phyloP scores from a whole-genome alignment of 2,888 invertebrate species.

The Noctua fimbriata region DNA sequence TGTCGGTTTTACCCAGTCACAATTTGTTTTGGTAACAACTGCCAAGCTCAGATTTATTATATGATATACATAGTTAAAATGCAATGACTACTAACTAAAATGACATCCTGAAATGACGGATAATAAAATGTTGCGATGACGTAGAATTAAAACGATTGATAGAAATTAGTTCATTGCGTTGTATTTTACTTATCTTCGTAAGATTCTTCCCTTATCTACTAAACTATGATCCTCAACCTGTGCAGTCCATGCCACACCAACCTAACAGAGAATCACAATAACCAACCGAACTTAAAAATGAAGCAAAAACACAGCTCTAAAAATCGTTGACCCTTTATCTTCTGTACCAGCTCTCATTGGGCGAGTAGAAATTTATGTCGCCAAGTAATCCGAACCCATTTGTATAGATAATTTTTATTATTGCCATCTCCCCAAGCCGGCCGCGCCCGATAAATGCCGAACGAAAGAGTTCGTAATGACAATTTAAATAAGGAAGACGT shows the following conservation, averaged over 20 bases:
- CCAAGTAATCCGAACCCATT: constrained; percentile 89
- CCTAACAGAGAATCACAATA: constrained; percentile 50
- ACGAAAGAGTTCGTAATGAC: constrained; percentile 90
- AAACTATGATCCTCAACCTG: not conserved
- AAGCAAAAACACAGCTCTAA: constrained; percentile 83
- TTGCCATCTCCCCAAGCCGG: constrained; percentile 89
- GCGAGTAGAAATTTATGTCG: constrained; percentile 90
- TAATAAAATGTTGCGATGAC: not conserved
- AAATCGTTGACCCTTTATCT: constrained; percentile 90
- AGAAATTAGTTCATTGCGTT: not conserved
- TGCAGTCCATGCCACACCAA: not conserved
- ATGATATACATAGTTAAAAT: too few relatives aligned
- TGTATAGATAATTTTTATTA: constrained; percentile 91
- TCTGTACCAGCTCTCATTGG: constrained; percentile 87
- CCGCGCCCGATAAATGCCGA: constrained; percentile 86
- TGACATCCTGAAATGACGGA: not conserved
- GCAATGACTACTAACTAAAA: too few relatives aligned
- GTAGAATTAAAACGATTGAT: not conserved
- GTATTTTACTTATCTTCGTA: not conserved
- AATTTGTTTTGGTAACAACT: not conserved
- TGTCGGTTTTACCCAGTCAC: not conserved
- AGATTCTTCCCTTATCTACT: not conserved
- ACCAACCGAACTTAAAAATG: constrained; percentile 62
- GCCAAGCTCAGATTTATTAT: not conserved
- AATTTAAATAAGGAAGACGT: constrained; percentile 90